These are phyloP conservation scores for Gallinago jamesoni DNA, from an alignment of 2,113 vertebrate species.

Conservation along the genomic window DNA sequence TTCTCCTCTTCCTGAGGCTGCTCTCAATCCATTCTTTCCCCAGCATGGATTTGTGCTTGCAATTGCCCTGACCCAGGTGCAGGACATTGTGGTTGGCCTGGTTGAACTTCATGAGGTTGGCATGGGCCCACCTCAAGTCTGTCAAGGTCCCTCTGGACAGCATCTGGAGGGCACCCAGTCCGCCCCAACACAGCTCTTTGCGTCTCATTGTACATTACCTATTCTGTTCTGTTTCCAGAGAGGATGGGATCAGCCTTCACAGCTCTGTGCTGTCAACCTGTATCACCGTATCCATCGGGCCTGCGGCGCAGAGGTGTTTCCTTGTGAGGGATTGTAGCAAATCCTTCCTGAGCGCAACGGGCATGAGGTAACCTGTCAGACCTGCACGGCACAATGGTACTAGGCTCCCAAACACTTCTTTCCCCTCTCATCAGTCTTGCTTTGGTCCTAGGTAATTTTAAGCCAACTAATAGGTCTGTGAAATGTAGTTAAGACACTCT, in stretches of 20 bases:
- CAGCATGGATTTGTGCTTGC: not conserved
- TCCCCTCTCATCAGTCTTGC: not conserved
- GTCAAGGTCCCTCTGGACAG: not conserved
- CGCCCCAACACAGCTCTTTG: fast-evolving
- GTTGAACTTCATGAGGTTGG: not conserved
- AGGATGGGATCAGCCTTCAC: fast-evolving
- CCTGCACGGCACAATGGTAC: fast-evolving
- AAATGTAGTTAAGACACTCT: not conserved
- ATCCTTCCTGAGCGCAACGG: fast-evolving
- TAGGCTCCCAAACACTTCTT: fast-evolving
- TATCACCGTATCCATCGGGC: fast-evolving
- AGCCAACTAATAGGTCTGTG: not conserved
- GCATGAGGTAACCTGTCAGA: not conserved
- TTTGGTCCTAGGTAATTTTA: not conserved
- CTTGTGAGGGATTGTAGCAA: not conserved
- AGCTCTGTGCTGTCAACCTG: fast-evolving
- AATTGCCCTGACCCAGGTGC: not conserved
- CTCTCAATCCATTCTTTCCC: not conserved
- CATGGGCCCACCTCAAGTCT: not conserved
- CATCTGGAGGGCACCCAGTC: not conserved
- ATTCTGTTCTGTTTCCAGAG: not conserved
- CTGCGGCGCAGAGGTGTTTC: not conserved
- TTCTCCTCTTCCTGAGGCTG: not conserved
- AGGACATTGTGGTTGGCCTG: not conserved
- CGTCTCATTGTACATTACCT: fast-evolving